Evolutionary conservation across 2,113 vertebrate genomes (phyloP), one percentile per base, ranked within the genome.

Genomic region (Sterna hirundo): DNA sequence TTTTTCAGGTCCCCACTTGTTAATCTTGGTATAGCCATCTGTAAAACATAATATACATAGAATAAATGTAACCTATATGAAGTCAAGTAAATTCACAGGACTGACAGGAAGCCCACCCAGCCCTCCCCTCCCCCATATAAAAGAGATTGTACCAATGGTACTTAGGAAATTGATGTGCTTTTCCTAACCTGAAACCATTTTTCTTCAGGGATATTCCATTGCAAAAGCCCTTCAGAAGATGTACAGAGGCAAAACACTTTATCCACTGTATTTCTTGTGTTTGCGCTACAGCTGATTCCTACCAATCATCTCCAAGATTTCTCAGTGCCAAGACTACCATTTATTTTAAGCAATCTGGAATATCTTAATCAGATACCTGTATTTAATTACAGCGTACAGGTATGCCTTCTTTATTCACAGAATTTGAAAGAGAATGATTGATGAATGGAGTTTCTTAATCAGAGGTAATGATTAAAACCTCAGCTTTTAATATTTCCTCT

Each of bases 401-500:
- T 54, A 84, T n/a, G 47, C 27, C 32, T 90, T 91, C 65, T 66
- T 91, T 84, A 88, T 94, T 96, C 69, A 78, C 7, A 10, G 60
- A 83, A 49, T 87, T 94, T 89, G 84, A 96, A 95, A 96, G 77
- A 87, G 65, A 94, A 87, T 93, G 69, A 83, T 49, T 94, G 83
- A 93, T 96, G 69, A 94, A 84, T 75, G 44, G 52, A 74, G 21
- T 75, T 96, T 58, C 76, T 84, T 68, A 60, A 60, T 87, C 68
- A 89, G 51, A 81, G 29, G 16, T 84, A 86, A 70, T 88, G 40
- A 81, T 86, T 91, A 92, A 86, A 91, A 66, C 34, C 32, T 66
- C 42, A 52, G 6, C 38, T 96, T 91, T 92, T 84, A 92, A 81
- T 88, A 77, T 18, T 79, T 38, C 51, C 10, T 46, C 40, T 66